These are phyloP conservation scores for Laupala kohalensis DNA, from an alignment of 1,140 invertebrate genomes.

Conservation along the genomic window DNA sequence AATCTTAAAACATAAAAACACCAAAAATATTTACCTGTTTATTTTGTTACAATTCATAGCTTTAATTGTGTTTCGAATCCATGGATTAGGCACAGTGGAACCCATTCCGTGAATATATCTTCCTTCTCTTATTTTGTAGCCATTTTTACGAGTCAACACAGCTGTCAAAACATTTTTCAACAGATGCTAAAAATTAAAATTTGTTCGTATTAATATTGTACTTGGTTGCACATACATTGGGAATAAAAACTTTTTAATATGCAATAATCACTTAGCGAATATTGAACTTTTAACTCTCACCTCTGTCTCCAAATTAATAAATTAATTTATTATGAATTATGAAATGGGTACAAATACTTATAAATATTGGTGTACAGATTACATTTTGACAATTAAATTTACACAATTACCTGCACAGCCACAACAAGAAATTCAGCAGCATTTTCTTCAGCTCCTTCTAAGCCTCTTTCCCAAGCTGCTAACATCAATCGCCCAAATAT, in stretches of 20 bases:
- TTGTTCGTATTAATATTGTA: background rate
- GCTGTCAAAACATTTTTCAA: constrained; percentile 63
- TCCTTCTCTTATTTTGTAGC: constrained; percentile 51
- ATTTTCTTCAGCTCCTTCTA: constrained; percentile 63
- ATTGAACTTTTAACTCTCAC: too few species aligned
- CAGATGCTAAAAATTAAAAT: constrained; percentile 30
- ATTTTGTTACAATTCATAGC: constrained; percentile 18
- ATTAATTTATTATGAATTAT: too few species aligned
- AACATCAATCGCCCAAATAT: constrained; percentile 64
- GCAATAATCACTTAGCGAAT: too few species aligned
- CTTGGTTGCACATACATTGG: background rate
- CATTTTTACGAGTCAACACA: constrained; percentile 54
- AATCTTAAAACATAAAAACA: background rate
- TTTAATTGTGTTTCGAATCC: constrained; percentile 44
- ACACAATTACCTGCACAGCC: constrained; percentile 50
- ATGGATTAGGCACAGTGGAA: constrained; percentile 51
- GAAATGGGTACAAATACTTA: too few species aligned
- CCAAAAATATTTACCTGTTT: background rate
- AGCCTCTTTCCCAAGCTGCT: constrained; percentile 66
- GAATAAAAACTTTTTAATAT: background rate
- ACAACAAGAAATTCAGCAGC: constrained; percentile 59
- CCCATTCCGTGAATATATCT: constrained; percentile 61
- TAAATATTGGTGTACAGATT: too few species aligned
- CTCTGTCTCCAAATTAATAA: too few species aligned
- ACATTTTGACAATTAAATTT: too few species aligned